A percentile compares a stretch with the other conserved stretches of the same genome.
Conservation (phyloP, 2,113 vertebrate species). For the Stomatorhinus ivindoensis region DNA sequence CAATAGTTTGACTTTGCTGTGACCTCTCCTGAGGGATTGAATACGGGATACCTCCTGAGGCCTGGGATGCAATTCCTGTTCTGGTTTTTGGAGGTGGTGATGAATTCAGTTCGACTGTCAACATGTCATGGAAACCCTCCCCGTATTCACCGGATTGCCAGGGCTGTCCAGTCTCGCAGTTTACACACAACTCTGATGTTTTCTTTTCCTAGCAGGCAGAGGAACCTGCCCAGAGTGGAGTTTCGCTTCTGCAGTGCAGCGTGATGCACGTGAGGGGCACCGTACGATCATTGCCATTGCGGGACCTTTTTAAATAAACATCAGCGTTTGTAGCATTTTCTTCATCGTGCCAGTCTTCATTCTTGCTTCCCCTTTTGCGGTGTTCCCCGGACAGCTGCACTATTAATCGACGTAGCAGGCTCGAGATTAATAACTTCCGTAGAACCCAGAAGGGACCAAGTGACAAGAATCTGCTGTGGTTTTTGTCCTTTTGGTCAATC, state of each 20-base stretch:
- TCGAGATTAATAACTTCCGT: background rate
- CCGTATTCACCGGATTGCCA: background rate
- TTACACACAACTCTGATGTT: background rate
- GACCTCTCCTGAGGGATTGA: background rate
- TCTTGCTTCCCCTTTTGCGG: background rate
- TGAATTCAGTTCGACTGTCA: background rate
- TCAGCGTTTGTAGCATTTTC: background rate
- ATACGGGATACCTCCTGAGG: background rate
- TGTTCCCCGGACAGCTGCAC: background rate
- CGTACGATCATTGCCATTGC: too few relatives aligned
- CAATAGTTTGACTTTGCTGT: background rate
- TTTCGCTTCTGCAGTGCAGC: background rate
- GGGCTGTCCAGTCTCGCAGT: background rate
- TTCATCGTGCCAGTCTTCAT: background rate
- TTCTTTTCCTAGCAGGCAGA: background rate
- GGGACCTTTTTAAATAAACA: background rate
- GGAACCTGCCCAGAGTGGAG: background rate
- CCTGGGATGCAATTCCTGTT: background rate
- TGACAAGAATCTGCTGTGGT: background rate
- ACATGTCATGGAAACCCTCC: background rate
- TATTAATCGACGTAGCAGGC: background rate
- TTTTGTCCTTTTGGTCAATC: conserved; percentile 10
- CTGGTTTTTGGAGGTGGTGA: background rate
- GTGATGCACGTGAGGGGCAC: background rate
- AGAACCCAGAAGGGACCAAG: background rate